A percentile compares a stretch with the other conserved stretches of the same genome.
Evolutionary conservation across 2,113 vertebrate genomes (phyloP).

Genomic region (Rhinogobius similis): DNA sequence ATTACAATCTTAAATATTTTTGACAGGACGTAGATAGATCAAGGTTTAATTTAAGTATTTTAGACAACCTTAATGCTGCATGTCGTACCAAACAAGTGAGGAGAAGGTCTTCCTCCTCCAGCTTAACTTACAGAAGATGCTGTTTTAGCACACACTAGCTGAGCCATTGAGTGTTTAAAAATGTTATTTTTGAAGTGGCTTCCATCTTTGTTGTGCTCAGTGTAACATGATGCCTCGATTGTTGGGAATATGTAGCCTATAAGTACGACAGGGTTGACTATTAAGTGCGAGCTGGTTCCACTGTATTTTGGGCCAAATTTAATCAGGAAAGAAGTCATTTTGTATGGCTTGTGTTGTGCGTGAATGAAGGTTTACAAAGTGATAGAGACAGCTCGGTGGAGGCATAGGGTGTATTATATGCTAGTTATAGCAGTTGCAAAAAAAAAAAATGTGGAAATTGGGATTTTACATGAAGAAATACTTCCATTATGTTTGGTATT

Average conservation of each 20-base stretch:
- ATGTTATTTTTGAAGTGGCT: slow-evolving; percentile 8
- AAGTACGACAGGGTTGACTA: slow-evolving; percentile 9
- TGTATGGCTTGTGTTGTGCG: slow-evolving; percentile 4
- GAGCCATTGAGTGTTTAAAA: slow-evolving; percentile 32
- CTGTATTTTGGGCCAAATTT: slow-evolving; percentile 20
- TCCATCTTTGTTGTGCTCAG: slow-evolving; percentile 9
- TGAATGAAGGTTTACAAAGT: slow-evolving; percentile 6
- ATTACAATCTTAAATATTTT: slow-evolving; percentile 62
- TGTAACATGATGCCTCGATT: slow-evolving; percentile 1
- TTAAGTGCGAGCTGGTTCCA: slow-evolving; percentile 16
- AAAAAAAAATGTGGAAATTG: neutral
- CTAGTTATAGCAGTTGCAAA: neutral
- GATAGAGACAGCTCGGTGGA: neutral
- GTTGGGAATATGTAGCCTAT: slow-evolving; percentile 15
- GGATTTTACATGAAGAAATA: neutral
- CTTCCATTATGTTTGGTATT: neutral
- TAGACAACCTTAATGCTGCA: slow-evolving; percentile 53
- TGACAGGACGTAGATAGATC: slow-evolving; percentile 27
- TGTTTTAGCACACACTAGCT: slow-evolving; percentile 28
- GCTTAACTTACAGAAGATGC: slow-evolving; percentile 20
- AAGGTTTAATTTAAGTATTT: slow-evolving; percentile 14
- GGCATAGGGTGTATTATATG: neutral
- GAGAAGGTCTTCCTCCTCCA: slow-evolving; percentile 10
- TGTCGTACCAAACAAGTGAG: slow-evolving; percentile 53
- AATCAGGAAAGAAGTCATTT: slow-evolving; percentile 6